Conservation (phyloP, 1,140 invertebrate species). For the Hyles euphorbiae region DNA sequence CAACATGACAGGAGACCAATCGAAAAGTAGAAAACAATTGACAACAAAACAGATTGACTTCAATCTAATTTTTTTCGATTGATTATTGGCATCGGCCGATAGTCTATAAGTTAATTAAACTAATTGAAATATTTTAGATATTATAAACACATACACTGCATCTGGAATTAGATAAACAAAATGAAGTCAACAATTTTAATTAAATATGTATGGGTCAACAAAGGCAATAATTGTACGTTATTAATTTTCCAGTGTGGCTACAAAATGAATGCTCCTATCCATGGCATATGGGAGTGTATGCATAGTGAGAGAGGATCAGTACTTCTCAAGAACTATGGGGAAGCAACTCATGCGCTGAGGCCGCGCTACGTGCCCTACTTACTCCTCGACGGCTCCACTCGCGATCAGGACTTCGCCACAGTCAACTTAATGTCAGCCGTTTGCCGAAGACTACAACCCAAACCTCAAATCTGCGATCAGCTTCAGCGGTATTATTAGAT, state of each 20-base stretch:
- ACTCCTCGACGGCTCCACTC: constrained; percentile 12
- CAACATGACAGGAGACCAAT: too few relatives aligned
- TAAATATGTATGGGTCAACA: too few relatives aligned
- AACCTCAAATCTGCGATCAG: constrained; percentile 8
- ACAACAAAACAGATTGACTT: too few relatives aligned
- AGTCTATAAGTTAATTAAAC: too few relatives aligned
- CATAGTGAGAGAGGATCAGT: constrained; percentile 6
- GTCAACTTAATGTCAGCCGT: constrained; percentile 12
- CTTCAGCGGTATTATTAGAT: not conserved
- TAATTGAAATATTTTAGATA: too few relatives aligned
- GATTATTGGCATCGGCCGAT: too few relatives aligned
- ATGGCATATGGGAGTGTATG: constrained; percentile 18
- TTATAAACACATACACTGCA: too few relatives aligned
- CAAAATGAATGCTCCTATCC: constrained; percentile 9
- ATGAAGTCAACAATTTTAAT: too few relatives aligned
- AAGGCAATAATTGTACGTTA: too few relatives aligned
- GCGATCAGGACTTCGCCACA: constrained; percentile 9
- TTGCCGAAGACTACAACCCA: constrained; percentile 11
- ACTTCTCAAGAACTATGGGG: constrained; percentile 20
- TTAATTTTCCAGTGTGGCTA: constrained; percentile 20
- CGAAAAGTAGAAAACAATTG: too few relatives aligned
- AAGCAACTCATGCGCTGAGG: constrained; percentile 13
- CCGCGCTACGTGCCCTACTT: constrained; percentile 24
- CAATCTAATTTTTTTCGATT: too few relatives aligned
- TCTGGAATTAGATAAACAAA: too few relatives aligned